phyloP scores from a whole-genome alignment of 1,140 invertebrate species.

The Maniola jurtina region DNA sequence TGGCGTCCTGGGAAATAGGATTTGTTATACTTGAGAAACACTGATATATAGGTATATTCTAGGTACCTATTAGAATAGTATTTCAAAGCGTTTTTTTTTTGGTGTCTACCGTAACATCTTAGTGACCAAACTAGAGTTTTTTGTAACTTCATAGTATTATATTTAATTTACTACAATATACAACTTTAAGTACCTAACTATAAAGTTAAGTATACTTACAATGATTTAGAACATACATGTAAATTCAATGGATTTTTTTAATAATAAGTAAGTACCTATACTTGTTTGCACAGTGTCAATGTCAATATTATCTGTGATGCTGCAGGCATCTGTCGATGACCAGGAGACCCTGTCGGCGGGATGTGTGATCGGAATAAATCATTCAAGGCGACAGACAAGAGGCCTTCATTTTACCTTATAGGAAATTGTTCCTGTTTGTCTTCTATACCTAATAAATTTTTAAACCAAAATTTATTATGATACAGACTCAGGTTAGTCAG shows the following conservation, averaged over 20 bases:
- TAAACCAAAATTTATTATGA: not conserved
- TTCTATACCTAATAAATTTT: not conserved
- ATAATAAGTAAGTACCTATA: too few relatives aligned
- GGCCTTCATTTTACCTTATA: slow-evolving; percentile 36
- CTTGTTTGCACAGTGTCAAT: slow-evolving; percentile 27
- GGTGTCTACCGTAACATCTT: too few relatives aligned
- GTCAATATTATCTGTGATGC: slow-evolving; percentile 36
- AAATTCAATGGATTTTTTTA: not conserved
- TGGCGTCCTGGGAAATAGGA: slow-evolving; percentile 12
- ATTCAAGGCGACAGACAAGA: slow-evolving; percentile 33
- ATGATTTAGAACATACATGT: too few relatives aligned
- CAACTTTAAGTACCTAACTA: too few relatives aligned
- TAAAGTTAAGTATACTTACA: too few relatives aligned
- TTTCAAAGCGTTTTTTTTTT: too few relatives aligned
- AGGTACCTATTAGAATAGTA: not conserved
- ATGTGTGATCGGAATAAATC: slow-evolving; percentile 33
- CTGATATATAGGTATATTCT: not conserved
- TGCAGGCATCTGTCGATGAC: slow-evolving; percentile 27
- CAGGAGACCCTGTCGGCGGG: slow-evolving; percentile 31
- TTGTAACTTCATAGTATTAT: too few relatives aligned
- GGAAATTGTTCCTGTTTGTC: slow-evolving; percentile 23
- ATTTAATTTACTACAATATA: too few relatives aligned
- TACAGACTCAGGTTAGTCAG: too few relatives aligned
- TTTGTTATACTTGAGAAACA: not conserved
- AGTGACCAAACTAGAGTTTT: too few relatives aligned